Conservation (phyloP, 2,113 vertebrate species). For the Sturnira hondurensis region DNA sequence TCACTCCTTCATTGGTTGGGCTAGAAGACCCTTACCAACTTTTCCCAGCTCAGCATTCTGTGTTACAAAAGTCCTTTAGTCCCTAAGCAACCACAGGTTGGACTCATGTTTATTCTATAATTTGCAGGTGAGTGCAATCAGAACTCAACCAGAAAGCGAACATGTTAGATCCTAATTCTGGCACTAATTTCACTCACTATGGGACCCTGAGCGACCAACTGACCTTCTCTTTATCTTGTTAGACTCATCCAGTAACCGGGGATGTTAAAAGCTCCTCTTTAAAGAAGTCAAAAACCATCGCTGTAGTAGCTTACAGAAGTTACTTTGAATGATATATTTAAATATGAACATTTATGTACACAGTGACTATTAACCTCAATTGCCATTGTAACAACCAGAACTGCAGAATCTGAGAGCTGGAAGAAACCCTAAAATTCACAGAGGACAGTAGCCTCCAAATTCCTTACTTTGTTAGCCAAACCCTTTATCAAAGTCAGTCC, state of each 20-base stretch:
- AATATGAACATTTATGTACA: not conserved
- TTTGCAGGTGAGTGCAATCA: not conserved
- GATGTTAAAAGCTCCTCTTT: not conserved
- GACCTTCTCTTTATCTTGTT: not conserved
- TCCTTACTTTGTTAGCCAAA: not conserved
- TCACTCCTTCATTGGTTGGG: not conserved
- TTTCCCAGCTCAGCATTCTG: not conserved
- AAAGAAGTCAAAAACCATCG: not conserved
- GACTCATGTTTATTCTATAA: not conserved
- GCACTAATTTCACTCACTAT: rapidly evolving
- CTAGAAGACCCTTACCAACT: not conserved
- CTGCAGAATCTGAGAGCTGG: not conserved
- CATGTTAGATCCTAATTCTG: not conserved
- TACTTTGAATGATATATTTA: not conserved
- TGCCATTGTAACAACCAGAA: not conserved
- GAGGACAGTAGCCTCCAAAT: not conserved
- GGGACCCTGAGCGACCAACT: not conserved
- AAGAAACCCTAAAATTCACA: not conserved
- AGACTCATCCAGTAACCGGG: not conserved
- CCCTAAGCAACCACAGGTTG: not conserved
- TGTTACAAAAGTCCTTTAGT: not conserved
- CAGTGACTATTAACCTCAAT: not conserved
- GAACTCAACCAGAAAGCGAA: not conserved
- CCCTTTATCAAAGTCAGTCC: not conserved
- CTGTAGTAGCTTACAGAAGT: not conserved